Evolutionary conservation across 1,140 invertebrate species (phyloP), one percentile per base, ranked within the genome.

Genomic region (Periplaneta americana): DNA sequence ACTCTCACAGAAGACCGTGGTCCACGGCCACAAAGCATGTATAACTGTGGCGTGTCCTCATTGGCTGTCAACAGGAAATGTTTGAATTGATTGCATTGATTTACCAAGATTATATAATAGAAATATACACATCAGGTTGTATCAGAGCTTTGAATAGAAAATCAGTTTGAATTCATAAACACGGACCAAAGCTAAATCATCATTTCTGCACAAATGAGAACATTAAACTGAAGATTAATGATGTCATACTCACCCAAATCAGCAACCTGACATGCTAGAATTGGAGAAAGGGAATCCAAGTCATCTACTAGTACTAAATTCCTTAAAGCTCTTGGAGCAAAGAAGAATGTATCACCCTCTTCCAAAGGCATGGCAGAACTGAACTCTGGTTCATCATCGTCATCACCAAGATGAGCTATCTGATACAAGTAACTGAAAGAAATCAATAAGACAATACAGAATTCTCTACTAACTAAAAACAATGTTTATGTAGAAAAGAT

Each of bases 301-400:
- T 99, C 98, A 90, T 99, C 99, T 1, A 99, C 98, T 83, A 99
- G 88, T 9, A 99, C 97, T 11, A 99, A 91, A 92, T 99, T 99
- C 86, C 98, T 94, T 0, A 99, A 90, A 5, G 95, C 92, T 86
- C 98, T 91, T 22, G 98, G 98, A 11, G 97, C 97, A 90, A 99
- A 99, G 90, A 99, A 99, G 88, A 99, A 99, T 6, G 98, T 99
- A 84, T 99, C 98, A 9, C 98, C 98, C 88, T 99, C 98, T 88
- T 99, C 98, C 48, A 99, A 87, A 5, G 98, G 98, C 95, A 99
- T 99, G 17, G 96, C 97, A 75, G 98, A 99, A 88, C 97, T 99
- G 86, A 99, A 99, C 88, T 99, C 98, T 8, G 98, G 97, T 86
- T 99, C 98, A 89, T 99, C 98, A 88, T 99, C 98, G 87, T 99